Conservation (phyloP, 2,888 invertebrate species). For the Blastobasis lacticolella region DNA sequence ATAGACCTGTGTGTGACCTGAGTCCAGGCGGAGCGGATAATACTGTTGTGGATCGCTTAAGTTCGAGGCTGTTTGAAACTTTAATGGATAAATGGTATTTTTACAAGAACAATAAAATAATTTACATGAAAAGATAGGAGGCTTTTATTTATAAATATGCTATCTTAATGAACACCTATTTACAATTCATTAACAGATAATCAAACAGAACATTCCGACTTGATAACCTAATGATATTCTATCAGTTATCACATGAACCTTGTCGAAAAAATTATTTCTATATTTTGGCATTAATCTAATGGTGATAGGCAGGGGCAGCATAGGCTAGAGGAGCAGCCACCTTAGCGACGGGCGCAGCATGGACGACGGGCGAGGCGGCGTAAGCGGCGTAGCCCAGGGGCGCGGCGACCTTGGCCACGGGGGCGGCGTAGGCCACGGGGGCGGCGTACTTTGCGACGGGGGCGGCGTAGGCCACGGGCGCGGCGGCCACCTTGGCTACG, state of each 20-base stretch:
- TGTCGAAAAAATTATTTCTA: conserved; percentile 19
- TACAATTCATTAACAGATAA: too few relatives aligned
- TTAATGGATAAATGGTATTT: too few relatives aligned
- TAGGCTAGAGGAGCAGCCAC: conserved; percentile 23
- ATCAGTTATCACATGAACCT: background rate
- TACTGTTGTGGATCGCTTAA: too few relatives aligned
- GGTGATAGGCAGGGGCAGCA: conserved; percentile 44
- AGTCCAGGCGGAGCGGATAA: too few relatives aligned
- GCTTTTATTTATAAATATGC: too few relatives aligned
- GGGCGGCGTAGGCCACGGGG: conserved; percentile 27
- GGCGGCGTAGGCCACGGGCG: conserved; percentile 28
- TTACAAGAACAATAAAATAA: too few relatives aligned
- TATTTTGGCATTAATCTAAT: conserved; percentile 48
- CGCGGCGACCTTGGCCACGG: conserved; percentile 27
- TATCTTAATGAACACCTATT: too few relatives aligned
- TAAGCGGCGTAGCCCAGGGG: conserved; percentile 23
- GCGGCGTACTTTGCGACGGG: conserved; percentile 33
- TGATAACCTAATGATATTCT: too few relatives aligned
- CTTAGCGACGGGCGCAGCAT: conserved; percentile 21
- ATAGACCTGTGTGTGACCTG: too few relatives aligned
- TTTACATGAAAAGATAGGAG: too few relatives aligned
- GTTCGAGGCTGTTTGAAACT: too few relatives aligned
- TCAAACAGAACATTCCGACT: too few relatives aligned
- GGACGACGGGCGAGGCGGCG: conserved; percentile 20
- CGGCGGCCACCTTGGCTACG: conserved; percentile 28